These are phyloP conservation scores for Leptinotarsa defecta DNA, from an alignment of 1,140 invertebrate genomes.

Conservation along the genomic window DNA sequence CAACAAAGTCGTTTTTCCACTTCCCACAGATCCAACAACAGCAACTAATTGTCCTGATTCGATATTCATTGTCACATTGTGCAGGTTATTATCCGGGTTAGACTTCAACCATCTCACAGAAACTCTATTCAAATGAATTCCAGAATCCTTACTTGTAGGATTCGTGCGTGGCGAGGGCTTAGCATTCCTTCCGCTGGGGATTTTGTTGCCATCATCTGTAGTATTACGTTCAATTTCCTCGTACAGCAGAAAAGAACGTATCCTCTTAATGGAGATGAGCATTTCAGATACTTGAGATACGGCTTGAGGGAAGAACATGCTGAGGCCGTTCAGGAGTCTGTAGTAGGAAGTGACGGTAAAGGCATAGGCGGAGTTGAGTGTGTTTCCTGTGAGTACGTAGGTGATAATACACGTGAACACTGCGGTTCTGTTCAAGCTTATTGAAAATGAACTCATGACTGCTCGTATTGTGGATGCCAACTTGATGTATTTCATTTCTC, in stretches of 20 bases:
- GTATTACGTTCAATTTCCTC: slow-evolving; percentile 28
- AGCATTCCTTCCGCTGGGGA: neutral
- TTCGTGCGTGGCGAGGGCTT: neutral
- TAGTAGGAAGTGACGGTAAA: slow-evolving; percentile 73
- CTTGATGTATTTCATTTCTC: slow-evolving; percentile 46
- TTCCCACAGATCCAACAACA: slow-evolving; percentile 72
- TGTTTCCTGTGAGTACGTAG: slow-evolving; percentile 70
- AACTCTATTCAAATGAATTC: slow-evolving; percentile 33
- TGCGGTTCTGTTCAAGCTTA: slow-evolving; percentile 73
- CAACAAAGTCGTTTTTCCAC: slow-evolving; percentile 78
- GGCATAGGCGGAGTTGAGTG: slow-evolving; percentile 75
- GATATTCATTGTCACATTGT: slow-evolving; percentile 60
- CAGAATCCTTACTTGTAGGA: neutral
- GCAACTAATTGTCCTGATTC: slow-evolving; percentile 64
- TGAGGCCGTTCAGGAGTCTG: slow-evolving; percentile 71
- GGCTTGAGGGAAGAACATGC: slow-evolving; percentile 71
- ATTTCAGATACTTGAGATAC: slow-evolving; percentile 65
- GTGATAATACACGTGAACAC: slow-evolving; percentile 76
- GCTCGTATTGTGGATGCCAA: slow-evolving; percentile 65
- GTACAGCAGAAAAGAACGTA: slow-evolving; percentile 63
- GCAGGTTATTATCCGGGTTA: slow-evolving; percentile 61
- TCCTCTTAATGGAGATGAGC: slow-evolving; percentile 67
- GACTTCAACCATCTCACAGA: slow-evolving; percentile 48
- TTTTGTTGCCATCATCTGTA: neutral
- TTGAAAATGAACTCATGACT: slow-evolving; percentile 71